Base-by-base conservation (phyloP, 2,113 vertebrate species). In the Pyrgilauda ruficollis region DNA sequence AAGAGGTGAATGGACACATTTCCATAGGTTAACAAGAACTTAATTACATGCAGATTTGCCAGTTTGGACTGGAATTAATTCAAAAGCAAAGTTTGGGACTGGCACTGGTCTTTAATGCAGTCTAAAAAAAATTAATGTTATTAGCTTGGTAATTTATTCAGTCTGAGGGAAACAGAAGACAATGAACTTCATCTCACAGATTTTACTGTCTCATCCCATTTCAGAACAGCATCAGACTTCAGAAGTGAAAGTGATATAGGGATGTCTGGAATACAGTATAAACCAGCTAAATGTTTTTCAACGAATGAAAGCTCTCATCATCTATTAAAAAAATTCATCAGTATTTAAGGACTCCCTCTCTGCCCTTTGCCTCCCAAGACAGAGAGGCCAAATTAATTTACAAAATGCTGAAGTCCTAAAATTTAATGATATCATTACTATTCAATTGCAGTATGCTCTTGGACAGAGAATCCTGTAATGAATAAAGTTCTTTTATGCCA, bases 381-480 rank as follows among this genome's bases (percentile, higher is more conserved):
- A 91, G 44, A 91, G 61, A 95, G 91, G 95, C 58, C 93, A 95
- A 94, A 94, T 91, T 94, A 93, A 97, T 97, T 97, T 94, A 94
- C 69, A 91, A 95, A 96, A 91, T 82, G 94, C 94, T 94, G 93
- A 95, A 92, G 87, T 68, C 70, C 69, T 94, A 97, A 97, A 94
- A 97, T 91, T 94, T 95, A 97, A 95, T 96, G 73, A 84, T 79
- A 75, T 61, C 91, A 94, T 97, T 96, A 91, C 77, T 89, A 97
- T 97, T 95, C 96, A 87, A 43, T 72, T 89, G 61, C 73, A 76
- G 77, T 96, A 49, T 5, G 3, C 23, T 75, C 4, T 28, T 86
- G 74, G 74, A 68, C 73, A 91, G 64, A 89, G 50, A 84, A 46
- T 78, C 80, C 68, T 64, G 44, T 72, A 80, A 82, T 53, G 86